Conservation (phyloP, 2,797 vertebrate genomes). For the Poecilia wingei region DNA sequence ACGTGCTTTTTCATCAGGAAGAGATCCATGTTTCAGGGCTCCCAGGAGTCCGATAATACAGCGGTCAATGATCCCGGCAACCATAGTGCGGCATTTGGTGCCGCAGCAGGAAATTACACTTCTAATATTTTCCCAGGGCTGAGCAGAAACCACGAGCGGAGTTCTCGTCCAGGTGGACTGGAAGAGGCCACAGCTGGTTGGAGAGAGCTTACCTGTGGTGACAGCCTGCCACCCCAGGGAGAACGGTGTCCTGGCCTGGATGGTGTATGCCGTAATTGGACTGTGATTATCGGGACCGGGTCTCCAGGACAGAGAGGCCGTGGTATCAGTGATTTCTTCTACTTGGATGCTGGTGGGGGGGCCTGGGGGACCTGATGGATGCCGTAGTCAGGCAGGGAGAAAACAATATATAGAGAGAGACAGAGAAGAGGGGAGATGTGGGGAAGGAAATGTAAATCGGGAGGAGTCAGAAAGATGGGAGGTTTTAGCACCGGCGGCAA, state of each 20-base stretch:
- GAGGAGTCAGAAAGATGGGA: slow-evolving; percentile 46
- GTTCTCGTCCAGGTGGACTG: slow-evolving; percentile 46
- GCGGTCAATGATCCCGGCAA: slow-evolving; percentile 61
- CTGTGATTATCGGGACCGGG: slow-evolving; percentile 97
- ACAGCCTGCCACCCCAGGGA: slow-evolving; percentile 98
- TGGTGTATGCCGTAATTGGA: slow-evolving; percentile 91
- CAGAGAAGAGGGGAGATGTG: slow-evolving; percentile 12
- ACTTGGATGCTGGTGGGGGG: slow-evolving; percentile 92
- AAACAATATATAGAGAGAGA: slow-evolving; percentile 42
- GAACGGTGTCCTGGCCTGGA: slow-evolving; percentile 96
- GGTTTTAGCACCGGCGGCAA: slow-evolving; percentile 61
- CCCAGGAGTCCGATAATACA: slow-evolving; percentile 66
- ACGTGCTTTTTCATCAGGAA: slow-evolving; percentile 50
- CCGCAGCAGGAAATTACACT: slow-evolving; percentile 65
- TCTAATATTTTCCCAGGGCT: slow-evolving; percentile 61
- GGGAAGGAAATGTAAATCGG: slow-evolving; percentile 59
- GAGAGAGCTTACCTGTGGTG: slow-evolving; percentile 90
- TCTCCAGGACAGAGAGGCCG: slow-evolving; percentile 95
- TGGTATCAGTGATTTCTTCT: slow-evolving; percentile 94
- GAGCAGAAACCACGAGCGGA: slow-evolving; percentile 48
- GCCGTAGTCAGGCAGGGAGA: slow-evolving; percentile 46
- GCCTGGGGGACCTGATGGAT: slow-evolving; percentile 90
- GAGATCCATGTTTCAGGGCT: slow-evolving; percentile 56
- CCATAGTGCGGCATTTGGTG: slow-evolving; percentile 52
- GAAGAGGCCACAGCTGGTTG: slow-evolving; percentile 70